Evolutionary conservation across 2,113 vertebrate genomes (phyloP), one percentile per base, ranked within the genome.

Genomic region (Phalacrocorax aristotelis): DNA sequence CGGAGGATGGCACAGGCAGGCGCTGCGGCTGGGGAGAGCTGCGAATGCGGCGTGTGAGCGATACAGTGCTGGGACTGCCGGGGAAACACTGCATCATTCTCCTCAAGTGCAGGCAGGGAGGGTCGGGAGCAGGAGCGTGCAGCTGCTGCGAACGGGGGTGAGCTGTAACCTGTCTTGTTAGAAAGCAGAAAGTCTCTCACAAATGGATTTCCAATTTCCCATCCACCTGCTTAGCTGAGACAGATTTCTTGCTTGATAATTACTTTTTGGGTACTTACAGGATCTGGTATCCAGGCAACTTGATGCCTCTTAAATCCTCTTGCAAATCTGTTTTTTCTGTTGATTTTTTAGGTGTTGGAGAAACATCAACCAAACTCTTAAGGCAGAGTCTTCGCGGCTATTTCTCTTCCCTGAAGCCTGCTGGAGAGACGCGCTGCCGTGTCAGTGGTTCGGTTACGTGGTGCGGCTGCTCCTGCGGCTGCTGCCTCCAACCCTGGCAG

Each of bases 141-240:
- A n/a, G 40, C 49, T 7, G 62, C 19, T 11, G 36, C 10, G 10
- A 40, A 9, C 32, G 17, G 75, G 55, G 55, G 10, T 40, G 79
- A 78, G 93, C 91, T 60, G 38, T 61, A 78, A 89, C 93, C 92
- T 87, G 90, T 48, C 93, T 97, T 87, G 96, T 96, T 96, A 95
- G 95, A 96, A 97, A 98, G 96, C 96, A 94, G 93, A 95, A 93
- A 93, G 96, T 89, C 88, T 95, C 95, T 97, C 95, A 29, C 93
- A 95, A 97, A 98, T 98, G 97, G 97, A 98, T 98, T 98, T 98
- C 97, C 97, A 94, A 98, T 98, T 98, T 98, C 96, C 96, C 57
- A 4, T 96, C 97, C 95, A 81, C 97, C 95, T 97, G 97, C 98
- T 97, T 94, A 32, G 91, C 97, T 17, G 49, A 97, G 97, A 97